A percentile compares a stretch with the other conserved stretches of the same genome.
phyloP scores from a whole-genome alignment of 37 sponge, comb jelly and placozoan species.

The Aplysina aerophoba region DNA sequence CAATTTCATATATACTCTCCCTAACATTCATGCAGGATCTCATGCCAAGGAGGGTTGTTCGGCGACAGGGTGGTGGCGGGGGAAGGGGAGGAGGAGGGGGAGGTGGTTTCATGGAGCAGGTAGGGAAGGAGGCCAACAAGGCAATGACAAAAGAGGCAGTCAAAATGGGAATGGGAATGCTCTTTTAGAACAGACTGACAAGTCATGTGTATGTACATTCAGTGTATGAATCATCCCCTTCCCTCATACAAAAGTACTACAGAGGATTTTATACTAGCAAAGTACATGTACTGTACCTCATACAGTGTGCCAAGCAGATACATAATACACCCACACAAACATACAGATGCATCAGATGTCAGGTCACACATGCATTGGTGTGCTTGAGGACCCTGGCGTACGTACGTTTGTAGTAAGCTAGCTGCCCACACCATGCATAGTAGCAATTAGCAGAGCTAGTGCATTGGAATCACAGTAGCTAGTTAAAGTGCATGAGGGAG shows the following conservation, averaged over 20 bases:
- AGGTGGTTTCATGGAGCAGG: neutral
- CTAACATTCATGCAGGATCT: neutral
- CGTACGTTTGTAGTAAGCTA: no score
- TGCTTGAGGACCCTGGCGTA: no score
- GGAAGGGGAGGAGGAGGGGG: slow-evolving; percentile 26
- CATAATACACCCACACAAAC: no score
- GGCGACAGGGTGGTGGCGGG: neutral
- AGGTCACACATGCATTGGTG: no score
- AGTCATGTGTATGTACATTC: neutral
- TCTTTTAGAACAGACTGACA: neutral
- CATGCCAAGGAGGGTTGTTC: neutral
- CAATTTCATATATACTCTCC: no score
- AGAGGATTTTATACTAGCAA: neutral
- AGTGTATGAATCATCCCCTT: neutral
- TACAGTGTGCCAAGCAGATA: no score
- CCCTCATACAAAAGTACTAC: neutral
- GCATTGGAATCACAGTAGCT: no score
- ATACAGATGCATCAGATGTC: no score
- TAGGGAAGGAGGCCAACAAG: neutral
- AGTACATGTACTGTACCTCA: neutral
- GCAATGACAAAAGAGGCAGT: slow-evolving; percentile 2
- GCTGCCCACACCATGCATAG: no score
- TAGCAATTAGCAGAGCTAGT: no score
- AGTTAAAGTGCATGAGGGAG: no score
- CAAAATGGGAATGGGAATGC: slow-evolving; percentile 30